Evolutionary conservation across 2,113 vertebrate species (phyloP), one percentile per base, ranked within the genome.

Genomic region (Bubo scandiacus): DNA sequence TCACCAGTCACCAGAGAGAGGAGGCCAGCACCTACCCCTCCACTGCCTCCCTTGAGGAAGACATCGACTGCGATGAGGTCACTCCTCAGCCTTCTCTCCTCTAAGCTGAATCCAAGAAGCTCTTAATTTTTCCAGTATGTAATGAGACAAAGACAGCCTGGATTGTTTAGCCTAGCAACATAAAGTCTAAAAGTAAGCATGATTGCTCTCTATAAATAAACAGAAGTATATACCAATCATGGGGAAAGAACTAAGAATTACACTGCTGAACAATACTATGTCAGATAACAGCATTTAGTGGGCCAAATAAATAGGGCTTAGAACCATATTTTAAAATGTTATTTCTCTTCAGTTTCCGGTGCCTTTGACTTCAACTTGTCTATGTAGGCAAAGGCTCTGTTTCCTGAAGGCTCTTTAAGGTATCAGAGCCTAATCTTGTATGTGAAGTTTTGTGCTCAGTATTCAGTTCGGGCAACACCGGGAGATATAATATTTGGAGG

Each of bases 51-150:
- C 16, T 6, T 18, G 23, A 83, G 52, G 25, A 88, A 75, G 58
- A 1, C 51, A 27, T 15, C 67, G 42, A 8, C 42, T 75, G 32
- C 5, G 0, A 5, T 2, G 4, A 29, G 12, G 29, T 10, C 27
- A 36, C 2, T 15, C 10, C 13, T 88, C 36, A 67, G 16, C 27
- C 27, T 86, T 49, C 49, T 59, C 23, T 81, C 66, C 49, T 42
- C n/a, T 12, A 75, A 88, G 55, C 2, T 67, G 21, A 87, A 38
- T 8, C 6, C 4, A 86, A 38, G 0, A 55, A 43, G 7, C n/a
- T 83, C n/a, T 42, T 61, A 11, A 16, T 77, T 77, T 78, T 86
- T 66, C 52, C 45, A 68, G 29, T 15, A 57, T 3, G 5, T 34
- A 72, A 59, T 5, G 29, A 85, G 49, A 66, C 23, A 86, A 91